Conservation (phyloP, 2,113 vertebrate genomes). For the Ginglymostoma cirratum region DNA sequence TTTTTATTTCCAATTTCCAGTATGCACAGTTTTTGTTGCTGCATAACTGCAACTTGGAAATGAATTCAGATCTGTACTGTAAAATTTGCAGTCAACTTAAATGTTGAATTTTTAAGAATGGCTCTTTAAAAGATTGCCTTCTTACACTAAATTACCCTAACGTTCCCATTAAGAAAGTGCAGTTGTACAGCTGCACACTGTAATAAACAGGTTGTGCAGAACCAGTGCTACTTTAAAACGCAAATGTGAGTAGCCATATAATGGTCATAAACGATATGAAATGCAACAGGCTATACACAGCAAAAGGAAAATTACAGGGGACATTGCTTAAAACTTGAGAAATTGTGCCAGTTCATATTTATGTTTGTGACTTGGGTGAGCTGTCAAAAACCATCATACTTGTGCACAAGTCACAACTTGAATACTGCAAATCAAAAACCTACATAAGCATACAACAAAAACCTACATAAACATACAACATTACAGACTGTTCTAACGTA, state of each 20-base stretch:
- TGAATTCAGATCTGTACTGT: background rate
- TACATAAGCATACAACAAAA: conserved; percentile 27
- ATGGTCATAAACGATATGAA: background rate
- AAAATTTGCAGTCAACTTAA: background rate
- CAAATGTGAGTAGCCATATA: background rate
- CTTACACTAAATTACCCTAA: background rate
- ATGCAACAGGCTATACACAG: background rate
- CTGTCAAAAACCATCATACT: background rate
- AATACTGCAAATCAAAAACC: background rate
- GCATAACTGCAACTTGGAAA: background rate
- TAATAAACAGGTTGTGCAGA: background rate
- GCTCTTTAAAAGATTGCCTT: background rate
- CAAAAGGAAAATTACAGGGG: background rate
- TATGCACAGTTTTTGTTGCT: background rate
- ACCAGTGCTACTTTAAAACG: background rate
- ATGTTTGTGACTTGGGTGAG: background rate
- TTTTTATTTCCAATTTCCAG: background rate
- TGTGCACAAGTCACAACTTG: background rate
- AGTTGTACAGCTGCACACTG: background rate
- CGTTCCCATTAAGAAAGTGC: no score
- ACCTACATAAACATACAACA: conserved; percentile 13
- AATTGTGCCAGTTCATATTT: background rate
- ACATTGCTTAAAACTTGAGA: background rate
- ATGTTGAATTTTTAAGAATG: background rate
- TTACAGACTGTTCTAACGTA: background rate